Percentiles rank a stretch among this genome's conserved stretches.
Evolutionary conservation across 2,797 vertebrate genomes (phyloP).

Genomic region (Todus mexicanus): DNA sequence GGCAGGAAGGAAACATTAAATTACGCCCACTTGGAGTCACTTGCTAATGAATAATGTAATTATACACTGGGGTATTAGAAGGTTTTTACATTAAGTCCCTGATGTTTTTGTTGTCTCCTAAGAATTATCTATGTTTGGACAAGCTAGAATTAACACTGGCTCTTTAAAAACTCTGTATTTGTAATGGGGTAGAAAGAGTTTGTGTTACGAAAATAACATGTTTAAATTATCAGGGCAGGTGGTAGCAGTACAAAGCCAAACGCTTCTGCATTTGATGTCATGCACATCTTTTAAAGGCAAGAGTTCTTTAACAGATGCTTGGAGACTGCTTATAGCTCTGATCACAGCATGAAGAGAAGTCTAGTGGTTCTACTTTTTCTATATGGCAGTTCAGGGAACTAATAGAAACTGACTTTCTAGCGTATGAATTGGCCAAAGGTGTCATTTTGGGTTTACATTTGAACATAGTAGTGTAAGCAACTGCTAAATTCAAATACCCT

Average conservation of each 20-base stretch:
- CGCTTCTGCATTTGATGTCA: not conserved
- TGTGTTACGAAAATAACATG: not conserved
- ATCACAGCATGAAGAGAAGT: not conserved
- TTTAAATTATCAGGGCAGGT: not conserved
- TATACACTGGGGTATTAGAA: not conserved
- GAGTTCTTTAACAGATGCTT: not conserved
- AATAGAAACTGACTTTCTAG: not conserved
- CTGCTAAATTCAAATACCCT: not conserved
- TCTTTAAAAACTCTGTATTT: not conserved
- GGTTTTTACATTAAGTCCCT: constrained; percentile 3
- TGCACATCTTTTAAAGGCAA: not conserved
- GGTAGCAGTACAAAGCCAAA: not conserved
- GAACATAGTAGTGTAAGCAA: not conserved
- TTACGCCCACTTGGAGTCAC: constrained; percentile 10
- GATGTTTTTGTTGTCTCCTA: constrained; percentile 14
- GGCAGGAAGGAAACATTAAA: constrained; percentile 14
- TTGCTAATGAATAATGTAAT: constrained; percentile 53
- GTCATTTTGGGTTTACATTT: not conserved
- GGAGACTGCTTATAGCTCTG: not conserved
- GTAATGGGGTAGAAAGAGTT: not conserved
- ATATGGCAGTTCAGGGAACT: not conserved
- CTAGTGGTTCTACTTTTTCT: not conserved
- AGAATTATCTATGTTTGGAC: not conserved
- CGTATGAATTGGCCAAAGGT: not conserved
- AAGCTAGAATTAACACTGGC: not conserved